Evolutionary conservation across 2,888 invertebrate genomes (phyloP).

Genomic region (Scotopteryx bipunctaria): DNA sequence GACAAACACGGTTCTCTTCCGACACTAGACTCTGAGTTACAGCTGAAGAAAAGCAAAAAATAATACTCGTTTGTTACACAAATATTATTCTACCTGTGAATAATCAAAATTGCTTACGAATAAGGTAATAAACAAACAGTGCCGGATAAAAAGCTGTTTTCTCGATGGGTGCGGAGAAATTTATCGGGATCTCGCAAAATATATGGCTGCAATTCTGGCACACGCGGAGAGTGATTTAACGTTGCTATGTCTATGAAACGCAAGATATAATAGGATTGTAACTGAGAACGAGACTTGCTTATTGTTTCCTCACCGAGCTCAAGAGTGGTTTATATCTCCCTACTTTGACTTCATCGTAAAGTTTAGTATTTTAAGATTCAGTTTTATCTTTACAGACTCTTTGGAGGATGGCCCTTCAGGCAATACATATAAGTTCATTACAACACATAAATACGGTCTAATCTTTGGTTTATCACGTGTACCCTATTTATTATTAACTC

Average conservation of each 20-base stretch:
- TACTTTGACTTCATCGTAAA: neutral
- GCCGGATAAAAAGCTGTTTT: constrained; percentile 68
- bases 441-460: no score
- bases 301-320: constrained; percentile 9
- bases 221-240: constrained; percentile 62
- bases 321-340: neutral
- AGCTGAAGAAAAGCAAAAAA: constrained; percentile 38
- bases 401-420: no score
- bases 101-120: constrained; percentile 57
- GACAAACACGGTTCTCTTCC: constrained; percentile 23
- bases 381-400: no score
- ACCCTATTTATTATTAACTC: no score
- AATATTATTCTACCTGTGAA: constrained; percentile 40
- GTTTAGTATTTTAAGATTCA: no score
- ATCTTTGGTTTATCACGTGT: no score
- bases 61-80: constrained; percentile 43
- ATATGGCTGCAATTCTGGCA: constrained; percentile 61
- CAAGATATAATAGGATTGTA: constrained; percentile 64
- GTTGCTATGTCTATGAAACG: constrained; percentile 55
- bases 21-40: neutral
- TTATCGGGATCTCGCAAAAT: constrained; percentile 69
- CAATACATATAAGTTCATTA: no score
- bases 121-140: constrained; percentile 63
- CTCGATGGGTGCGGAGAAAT: constrained; percentile 62
- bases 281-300: constrained; percentile 30